Evolutionary conservation across 1,140 invertebrate species (phyloP).

Genomic region (Bombus breviceps): DNA sequence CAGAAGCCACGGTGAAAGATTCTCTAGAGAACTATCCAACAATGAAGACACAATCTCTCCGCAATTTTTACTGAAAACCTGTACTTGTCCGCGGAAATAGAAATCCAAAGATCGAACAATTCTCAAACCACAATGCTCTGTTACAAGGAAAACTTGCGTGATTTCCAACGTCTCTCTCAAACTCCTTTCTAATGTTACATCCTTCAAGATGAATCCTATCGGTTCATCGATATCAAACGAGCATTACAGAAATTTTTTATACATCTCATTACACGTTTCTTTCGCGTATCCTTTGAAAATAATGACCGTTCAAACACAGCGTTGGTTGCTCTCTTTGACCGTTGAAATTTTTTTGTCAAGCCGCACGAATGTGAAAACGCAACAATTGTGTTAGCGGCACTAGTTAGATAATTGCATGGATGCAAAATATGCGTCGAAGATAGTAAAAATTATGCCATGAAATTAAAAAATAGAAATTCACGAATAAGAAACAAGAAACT

Average conservation of each 20-base stretch:
- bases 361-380: too few species aligned
- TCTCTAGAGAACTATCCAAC: not conserved
- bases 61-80: not conserved
- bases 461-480: too few species aligned
- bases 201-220: not conserved
- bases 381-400: accelerated
- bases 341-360: too few species aligned
- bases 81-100: not conserved
- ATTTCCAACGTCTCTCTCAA: not conserved
- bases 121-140: not conserved
- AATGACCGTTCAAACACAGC: too few species aligned
- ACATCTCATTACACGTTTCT: too few species aligned
- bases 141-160: not conserved
- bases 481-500: not conserved
- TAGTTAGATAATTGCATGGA: too few species aligned
- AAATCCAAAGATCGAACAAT: not conserved
- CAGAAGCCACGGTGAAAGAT: slow-evolving; percentile 10
- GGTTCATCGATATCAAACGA: not conserved
- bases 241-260: too few species aligned
- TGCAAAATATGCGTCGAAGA: too few species aligned
- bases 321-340: too few species aligned
- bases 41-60: not conserved
- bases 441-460: too few species aligned
- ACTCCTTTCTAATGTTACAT: not conserved
- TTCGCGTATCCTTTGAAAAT: too few species aligned